Evolutionary conservation across 2,797 vertebrate genomes (phyloP).

Genomic region (Syngnathus acus): DNA sequence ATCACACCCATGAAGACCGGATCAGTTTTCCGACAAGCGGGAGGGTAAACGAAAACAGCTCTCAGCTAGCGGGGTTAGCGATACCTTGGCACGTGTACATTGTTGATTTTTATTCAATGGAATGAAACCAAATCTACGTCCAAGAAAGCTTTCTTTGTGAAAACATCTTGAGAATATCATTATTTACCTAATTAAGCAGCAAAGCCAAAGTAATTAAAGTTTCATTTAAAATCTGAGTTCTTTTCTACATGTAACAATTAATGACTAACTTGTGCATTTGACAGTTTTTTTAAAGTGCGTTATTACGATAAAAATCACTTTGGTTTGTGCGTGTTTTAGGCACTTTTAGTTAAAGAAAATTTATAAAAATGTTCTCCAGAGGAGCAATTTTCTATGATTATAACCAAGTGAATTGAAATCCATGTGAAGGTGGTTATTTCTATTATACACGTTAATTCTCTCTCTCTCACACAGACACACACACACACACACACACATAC

Average conservation of each 20-base stretch:
- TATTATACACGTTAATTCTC: slow-evolving; percentile 45
- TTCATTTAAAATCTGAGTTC: not conserved
- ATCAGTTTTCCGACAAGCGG: not conserved
- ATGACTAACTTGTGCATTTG: not conserved
- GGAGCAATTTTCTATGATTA: not conserved
- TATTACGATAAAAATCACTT: not conserved
- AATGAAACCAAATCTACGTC: not conserved
- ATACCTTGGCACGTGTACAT: not conserved
- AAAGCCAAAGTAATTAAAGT: not conserved
- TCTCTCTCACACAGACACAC: too few relatives aligned
- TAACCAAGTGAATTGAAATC: not conserved
- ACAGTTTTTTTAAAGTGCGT: not conserved
- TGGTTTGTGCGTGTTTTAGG: not conserved
- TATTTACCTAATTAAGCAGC: not conserved
- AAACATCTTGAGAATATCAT: not conserved
- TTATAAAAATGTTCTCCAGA: not conserved
- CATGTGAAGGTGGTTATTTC: slow-evolving; percentile 64
- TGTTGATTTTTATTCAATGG: not conserved
- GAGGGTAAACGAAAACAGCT: not conserved
- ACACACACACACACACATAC: too few relatives aligned
- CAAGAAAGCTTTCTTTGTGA: too few relatives aligned
- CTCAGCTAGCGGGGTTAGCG: not conserved
- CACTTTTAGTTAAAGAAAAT: not conserved
- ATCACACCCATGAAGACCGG: not conserved
- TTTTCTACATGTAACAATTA: not conserved